Evolutionary conservation across 2,888 invertebrate genomes (phyloP).

Genomic region (Ophraella communa): DNA sequence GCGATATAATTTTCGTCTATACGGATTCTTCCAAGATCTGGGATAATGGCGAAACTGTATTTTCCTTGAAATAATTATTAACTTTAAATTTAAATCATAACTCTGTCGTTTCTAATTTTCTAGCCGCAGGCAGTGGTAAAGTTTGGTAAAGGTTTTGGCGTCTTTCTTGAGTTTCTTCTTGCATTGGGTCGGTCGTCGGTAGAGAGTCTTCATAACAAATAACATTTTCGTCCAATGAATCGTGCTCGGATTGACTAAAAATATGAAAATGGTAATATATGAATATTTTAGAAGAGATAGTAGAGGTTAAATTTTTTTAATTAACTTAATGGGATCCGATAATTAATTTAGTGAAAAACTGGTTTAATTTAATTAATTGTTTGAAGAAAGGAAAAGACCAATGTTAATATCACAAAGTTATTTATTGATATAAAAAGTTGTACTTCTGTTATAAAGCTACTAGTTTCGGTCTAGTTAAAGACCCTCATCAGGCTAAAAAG

Average conservation of each 20-base stretch:
- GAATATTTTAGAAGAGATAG: too few species aligned
- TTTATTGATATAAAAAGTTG: too few species aligned
- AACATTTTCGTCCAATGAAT: conserved; percentile 87
- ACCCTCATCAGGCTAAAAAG: too few species aligned
- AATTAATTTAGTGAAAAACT: too few species aligned
- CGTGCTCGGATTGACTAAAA: conserved; percentile 73
- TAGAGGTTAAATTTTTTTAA: not conserved
- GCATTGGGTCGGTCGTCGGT: conserved; percentile 61
- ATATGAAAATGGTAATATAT: too few species aligned
- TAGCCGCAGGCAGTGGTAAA: conserved; percentile 56
- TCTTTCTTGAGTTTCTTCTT: conserved; percentile 64
- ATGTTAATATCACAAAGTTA: too few species aligned
- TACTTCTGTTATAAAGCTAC: too few species aligned
- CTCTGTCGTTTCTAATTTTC: conserved; percentile 83
- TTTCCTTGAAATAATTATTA: conserved; percentile 26
- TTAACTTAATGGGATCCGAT: too few species aligned
- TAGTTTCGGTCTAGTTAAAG: too few species aligned
- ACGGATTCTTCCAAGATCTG: conserved; percentile 27
- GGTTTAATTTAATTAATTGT: too few species aligned
- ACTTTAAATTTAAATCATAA: conserved; percentile 61
- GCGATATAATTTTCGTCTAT: not conserved
- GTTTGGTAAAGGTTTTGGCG: conserved; percentile 74
- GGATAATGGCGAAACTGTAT: conserved; percentile 30
- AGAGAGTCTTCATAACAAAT: conserved; percentile 63
- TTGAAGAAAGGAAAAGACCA: too few species aligned